Evolutionary conservation across 2,797 vertebrate genomes (phyloP), one percentile per base, ranked within the genome.

Genomic region (Leptodactylus fallax): DNA sequence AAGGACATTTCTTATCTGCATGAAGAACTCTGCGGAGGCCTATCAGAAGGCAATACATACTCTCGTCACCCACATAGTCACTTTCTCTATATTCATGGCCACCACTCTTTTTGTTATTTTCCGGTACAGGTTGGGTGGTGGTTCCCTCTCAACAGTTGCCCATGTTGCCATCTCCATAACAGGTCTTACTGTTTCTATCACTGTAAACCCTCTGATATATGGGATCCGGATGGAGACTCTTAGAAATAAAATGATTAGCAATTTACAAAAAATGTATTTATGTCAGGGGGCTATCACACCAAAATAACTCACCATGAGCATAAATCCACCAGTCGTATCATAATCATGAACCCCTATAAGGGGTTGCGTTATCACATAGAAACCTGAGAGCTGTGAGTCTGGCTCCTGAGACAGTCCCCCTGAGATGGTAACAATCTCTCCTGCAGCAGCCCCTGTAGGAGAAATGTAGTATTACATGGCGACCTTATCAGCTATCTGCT

Each of bases 141-240:
- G 58, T 16, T 12, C 81, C 1, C 5, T 83, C 11, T 53, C 23
- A 25, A 25, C 23, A 3, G 3, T 6, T 10, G 25, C n/a, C 1
- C 86, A 87, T 21, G 47, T 87, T 7, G 1, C 55, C 0, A 16
- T 83, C 23, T 63, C 79, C 25, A 27, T 53, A 7, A 77, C 49
- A 3, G 71, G 58, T 0, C n/a, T 87, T 8, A 23, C 67, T 16
- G 61, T 23, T 10, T 61, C 86, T 0, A n/a, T 53, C 8, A 76
- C 65, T 23, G 16, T 83, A 9, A 87, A 87, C 13, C 86, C 86
- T 10, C n/a, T 87, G 1, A 49, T 87, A 16, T 87, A 87, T 16
- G 86, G 86, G 21, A 23, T 87, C 36, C 82, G 86, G 72, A 87
- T 58, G 2, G 49, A 87, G 36, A 71, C 80, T 67, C 61, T 58